A percentile compares a stretch with the other conserved stretches of the same genome.
These are phyloP conservation scores for Gopherus flavomarginatus DNA, from an alignment of 2,113 vertebrate genomes.

Conservation along the genomic window DNA sequence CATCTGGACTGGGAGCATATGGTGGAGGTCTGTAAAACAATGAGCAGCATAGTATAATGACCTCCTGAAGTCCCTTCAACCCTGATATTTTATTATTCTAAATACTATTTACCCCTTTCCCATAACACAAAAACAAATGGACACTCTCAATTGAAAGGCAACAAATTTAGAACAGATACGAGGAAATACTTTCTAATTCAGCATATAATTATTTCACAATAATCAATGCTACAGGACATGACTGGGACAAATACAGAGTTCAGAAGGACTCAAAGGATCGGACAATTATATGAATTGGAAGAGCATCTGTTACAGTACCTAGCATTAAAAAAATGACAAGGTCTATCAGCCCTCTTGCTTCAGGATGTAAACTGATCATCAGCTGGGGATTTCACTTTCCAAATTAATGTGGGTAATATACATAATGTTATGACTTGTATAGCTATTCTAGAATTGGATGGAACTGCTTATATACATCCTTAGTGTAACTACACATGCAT, in stretches of 20 bases:
- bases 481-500: background rate
- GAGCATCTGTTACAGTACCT: background rate
- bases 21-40: background rate
- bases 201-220: background rate
- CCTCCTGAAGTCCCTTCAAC: no score
- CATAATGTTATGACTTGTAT: background rate
- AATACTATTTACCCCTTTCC: background rate
- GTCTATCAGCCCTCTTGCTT: background rate
- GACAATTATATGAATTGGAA: background rate
- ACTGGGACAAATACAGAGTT: background rate
- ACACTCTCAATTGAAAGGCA: background rate
- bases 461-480: background rate
- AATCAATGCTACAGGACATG: background rate
- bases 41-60: background rate
- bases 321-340: background rate
- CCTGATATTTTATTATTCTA: background rate
- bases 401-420: background rate
- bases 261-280: background rate
- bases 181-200: background rate
- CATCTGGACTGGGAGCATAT: background rate
- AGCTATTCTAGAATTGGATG: background rate
- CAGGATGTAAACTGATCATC: background rate
- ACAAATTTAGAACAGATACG: background rate
- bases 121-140: background rate
- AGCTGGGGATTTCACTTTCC: background rate